These are phyloP conservation scores for Sinhomidia bicolor DNA, from an alignment of 2,888 invertebrate species.

Conservation along the genomic window DNA sequence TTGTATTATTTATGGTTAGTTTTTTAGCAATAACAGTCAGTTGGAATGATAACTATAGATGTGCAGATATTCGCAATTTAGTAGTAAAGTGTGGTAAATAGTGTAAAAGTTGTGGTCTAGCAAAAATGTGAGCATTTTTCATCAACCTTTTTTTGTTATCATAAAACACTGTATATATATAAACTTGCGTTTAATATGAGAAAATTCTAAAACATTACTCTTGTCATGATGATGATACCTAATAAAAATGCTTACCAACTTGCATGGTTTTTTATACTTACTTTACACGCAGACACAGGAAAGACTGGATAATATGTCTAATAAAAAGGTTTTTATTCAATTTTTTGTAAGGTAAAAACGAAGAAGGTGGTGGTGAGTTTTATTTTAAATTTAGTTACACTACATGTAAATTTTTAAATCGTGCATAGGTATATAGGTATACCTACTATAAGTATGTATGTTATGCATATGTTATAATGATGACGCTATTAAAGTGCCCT, in stretches of 20 bases:
- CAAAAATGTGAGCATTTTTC: constrained; percentile 26
- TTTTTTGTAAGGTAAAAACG: constrained; percentile 3
- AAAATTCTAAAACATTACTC: background rate
- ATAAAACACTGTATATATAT: background rate
- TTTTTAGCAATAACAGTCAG: background rate
- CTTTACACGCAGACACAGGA: background rate
- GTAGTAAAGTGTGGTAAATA: constrained; percentile 24
- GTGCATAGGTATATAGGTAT: too few relatives aligned
- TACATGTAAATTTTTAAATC: too few relatives aligned
- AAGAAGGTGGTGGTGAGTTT: too few relatives aligned
- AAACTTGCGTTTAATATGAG: background rate
- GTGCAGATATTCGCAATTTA: background rate
- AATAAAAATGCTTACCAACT: background rate
- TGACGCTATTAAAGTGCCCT: too few relatives aligned
- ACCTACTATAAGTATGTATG: too few relatives aligned
- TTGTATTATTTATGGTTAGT: constrained; percentile 12
- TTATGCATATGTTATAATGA: too few relatives aligned
- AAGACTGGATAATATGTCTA: background rate
- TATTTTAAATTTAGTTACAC: too few relatives aligned
- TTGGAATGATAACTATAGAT: constrained; percentile 5
- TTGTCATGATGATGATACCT: background rate
- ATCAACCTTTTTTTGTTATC: background rate
- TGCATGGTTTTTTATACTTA: too few relatives aligned
- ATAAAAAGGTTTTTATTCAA: background rate
- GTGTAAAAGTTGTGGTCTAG: constrained; percentile 14